phyloP scores from a whole-genome alignment of 2,113 vertebrate species.

The Callorhinus ursinus region DNA sequence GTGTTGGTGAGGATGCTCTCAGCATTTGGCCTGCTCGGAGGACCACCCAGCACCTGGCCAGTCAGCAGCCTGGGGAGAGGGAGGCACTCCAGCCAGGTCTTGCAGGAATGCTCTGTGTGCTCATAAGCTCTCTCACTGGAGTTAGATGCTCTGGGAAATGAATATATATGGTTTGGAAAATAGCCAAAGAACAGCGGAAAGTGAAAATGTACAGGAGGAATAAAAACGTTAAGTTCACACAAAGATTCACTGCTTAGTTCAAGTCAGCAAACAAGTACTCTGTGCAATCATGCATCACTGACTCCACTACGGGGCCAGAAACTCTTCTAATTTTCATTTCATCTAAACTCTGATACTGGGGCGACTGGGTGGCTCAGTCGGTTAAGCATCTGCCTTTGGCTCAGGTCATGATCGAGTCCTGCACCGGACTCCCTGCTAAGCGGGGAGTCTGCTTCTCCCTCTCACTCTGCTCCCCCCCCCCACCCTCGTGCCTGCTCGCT shows the following conservation, averaged over 20 bases:
- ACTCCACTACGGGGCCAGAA: not conserved
- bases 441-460: too few species aligned
- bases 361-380: not conserved
- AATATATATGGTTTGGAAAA: not conserved
- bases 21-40: not conserved
- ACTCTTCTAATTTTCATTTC: too few species aligned
- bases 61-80: not conserved
- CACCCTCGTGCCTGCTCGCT: not conserved
- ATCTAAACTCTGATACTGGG: not conserved
- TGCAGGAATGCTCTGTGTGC: not conserved
- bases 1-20: not conserved
- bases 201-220: not conserved
- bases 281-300: rapidly evolving
- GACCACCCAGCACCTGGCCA: not conserved
- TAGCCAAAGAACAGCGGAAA: not conserved
- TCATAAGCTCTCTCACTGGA: not conserved
- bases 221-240: not conserved
- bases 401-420: not conserved
- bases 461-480: not conserved
- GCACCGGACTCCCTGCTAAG: not conserved
- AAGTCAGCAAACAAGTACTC: not conserved
- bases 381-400: not conserved
- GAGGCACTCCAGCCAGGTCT: not conserved
- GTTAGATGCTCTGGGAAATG: not conserved
- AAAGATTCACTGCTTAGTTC: not conserved